Base-by-base conservation (phyloP, 2,797 vertebrate genomes). In the Leptodactylus fallax region DNA sequence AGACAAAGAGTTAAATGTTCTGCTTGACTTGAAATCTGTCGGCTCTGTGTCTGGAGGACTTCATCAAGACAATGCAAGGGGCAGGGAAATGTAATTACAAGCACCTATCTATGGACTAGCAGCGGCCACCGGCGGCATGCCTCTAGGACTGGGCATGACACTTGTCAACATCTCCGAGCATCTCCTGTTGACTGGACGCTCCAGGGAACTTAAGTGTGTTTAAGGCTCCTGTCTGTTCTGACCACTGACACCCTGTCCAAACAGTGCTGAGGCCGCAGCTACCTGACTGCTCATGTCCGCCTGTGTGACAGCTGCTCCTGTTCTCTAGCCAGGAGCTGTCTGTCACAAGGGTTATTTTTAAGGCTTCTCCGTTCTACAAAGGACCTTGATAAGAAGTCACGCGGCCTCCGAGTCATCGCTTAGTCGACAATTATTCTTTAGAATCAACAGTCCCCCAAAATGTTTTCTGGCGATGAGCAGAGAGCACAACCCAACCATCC, bases 191-290 rank as follows among this genome's bases (percentile, higher is more conserved):
- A 56, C 81, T 14, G 21, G 65, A 27, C 69, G 45, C 55, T 23
- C 69, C 51, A n/a, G 82, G 69, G 69, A 53, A 56, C n/a, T 17
- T n/a, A 19, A 72, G 36, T 21, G 81, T 25, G 47, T 25, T 53
- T 69, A n/a, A 36, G 36, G 56, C 58, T 71, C 72, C 49, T 79
- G 60, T 86, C 85, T 86, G 77, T 86, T 80, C 53, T 47, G 61
- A 55, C 74, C 23, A 17, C 49, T 86, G 85, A 86, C 77, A 80
- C 63, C 65, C 51, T 79, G 77, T 86, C 76, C 79, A 80, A 45
- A 47, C 17, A 14, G 19, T 23, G 71, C 78, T 80, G 85, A 45
- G 61, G 51, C 4, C 77, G 0, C 63, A 56, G 53, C 58, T 55
- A 25, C 36, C 61, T 79, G 72, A 55, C 84, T 61, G 27, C 58